Percentiles rank a stretch among this genome's conserved stretches.
These are phyloP conservation scores for Callinectes sapidus DNA, from an alignment of 2,888 invertebrate genomes.

Conservation along the genomic window DNA sequence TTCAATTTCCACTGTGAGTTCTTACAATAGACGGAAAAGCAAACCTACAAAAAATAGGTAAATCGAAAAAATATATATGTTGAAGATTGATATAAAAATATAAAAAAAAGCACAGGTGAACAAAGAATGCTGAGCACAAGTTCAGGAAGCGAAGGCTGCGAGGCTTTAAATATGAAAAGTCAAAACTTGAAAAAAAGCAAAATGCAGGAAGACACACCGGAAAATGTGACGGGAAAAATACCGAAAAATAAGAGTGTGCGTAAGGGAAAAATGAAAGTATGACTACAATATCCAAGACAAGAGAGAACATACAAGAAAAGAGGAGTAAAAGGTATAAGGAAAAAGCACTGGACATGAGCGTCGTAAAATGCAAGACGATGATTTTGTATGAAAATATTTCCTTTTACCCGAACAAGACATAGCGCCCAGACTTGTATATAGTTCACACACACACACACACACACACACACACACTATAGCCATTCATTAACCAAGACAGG, in stretches of 20 bases:
- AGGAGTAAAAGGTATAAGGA: background rate
- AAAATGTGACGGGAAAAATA: background rate
- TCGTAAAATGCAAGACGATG: background rate
- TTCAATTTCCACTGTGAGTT: no score
- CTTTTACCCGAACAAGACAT: background rate
- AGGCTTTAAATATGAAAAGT: background rate
- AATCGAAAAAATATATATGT: background rate
- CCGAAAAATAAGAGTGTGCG: background rate
- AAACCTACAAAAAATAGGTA: background rate
- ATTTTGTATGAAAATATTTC: slow-evolving; percentile 20
- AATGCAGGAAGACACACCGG: background rate
- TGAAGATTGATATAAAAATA: background rate
- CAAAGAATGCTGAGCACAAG: background rate
- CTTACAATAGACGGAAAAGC: background rate
- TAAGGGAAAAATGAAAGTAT: background rate
- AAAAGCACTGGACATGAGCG: background rate
- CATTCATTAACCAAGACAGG: background rate
- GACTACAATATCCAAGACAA: background rate
- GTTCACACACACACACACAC: background rate
- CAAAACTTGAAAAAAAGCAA: background rate
- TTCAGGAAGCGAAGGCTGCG: background rate
- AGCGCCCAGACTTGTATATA: background rate
- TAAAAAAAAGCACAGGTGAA: background rate
- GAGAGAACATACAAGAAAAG: background rate
- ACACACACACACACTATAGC: slow-evolving; percentile 2